Base-by-base conservation (phyloP, 2,888 invertebrate genomes). In the Heliconius ismenius region DNA sequence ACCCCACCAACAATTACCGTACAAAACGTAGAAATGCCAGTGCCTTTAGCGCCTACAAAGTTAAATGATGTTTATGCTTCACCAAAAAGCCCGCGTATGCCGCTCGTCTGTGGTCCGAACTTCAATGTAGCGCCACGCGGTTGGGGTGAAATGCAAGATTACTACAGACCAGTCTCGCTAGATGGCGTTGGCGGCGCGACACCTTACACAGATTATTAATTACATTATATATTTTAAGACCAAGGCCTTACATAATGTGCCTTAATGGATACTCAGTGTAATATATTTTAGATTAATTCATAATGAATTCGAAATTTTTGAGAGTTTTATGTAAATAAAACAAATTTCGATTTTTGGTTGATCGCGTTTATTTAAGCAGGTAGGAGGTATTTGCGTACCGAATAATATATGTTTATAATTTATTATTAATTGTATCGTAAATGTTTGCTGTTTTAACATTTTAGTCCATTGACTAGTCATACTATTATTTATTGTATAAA, bases 71-170 rank as follows among this genome's bases (percentile, higher is more conserved):
- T 94, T 1, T 94, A 92, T 78, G 92, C 94, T 21, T 86, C 94
- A 6, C 93, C 94, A 1, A 90, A 91, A 80, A 91, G 92, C 79
- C 92, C 92, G 4, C 86, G 92, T 18, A 76, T 92, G 72, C 91
- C 92, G 2, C 83, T 94, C 58, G 91, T 92, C 75, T 90, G 86
- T 81, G 92, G 95, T 62, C 95, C 95, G 36, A 97, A 97, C 85
- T 98, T 97, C 90, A 98, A 98, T 84, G 97, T 97, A 0, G 97
- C 97, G 54, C 96, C 98, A 7, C 95, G 97, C 54, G 98, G 98
- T 1, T 98, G 98, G 97, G 96, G 96, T 21, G 95, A 96, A 82
- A 95, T 95, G 83, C 95, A 95, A 82, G 95, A 96, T 70, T 95
- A 95, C 81, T 97, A 97, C 91, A 94, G 96, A 78, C 97, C 97